A percentile compares a stretch with the other conserved stretches of the same genome.
These are phyloP conservation scores for Theocolax elegans DNA, from an alignment of 1,140 invertebrate species.

Conservation along the genomic window DNA sequence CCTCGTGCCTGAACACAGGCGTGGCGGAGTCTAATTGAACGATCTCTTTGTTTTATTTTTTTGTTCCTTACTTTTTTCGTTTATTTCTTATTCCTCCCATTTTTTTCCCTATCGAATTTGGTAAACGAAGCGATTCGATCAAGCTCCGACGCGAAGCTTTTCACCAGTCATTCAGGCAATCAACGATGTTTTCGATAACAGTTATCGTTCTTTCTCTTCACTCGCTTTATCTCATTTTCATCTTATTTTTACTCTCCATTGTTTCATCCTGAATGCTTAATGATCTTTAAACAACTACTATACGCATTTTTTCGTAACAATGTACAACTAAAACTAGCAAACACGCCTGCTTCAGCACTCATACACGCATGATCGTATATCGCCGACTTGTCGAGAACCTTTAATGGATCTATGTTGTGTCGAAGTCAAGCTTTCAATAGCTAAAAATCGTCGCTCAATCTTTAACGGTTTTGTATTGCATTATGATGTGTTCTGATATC, in stretches of 20 bases:
- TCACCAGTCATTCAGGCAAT: conserved; percentile 35
- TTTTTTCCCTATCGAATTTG: conserved; percentile 37
- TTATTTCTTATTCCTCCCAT: conserved; percentile 10
- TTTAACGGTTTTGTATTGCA: conserved; percentile 44
- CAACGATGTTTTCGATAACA: conserved; percentile 23
- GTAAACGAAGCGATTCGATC: conserved; percentile 40
- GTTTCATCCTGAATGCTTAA: conserved; percentile 35
- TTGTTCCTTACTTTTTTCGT: not conserved
- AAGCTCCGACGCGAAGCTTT: conserved; percentile 36
- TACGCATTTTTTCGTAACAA: conserved; percentile 46
- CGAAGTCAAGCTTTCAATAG: conserved; percentile 39
- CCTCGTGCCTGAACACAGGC: conserved; percentile 48
- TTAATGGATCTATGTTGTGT: conserved; percentile 32
- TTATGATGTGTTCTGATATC: conserved; percentile 42
- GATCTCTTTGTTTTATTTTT: conserved; percentile 31
- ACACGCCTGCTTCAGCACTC: conserved; percentile 42
- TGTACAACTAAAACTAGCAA: conserved; percentile 52
- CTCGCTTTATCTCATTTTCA: conserved; percentile 40
- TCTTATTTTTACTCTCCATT: not conserved
- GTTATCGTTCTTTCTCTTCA: conserved; percentile 16
- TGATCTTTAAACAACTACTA: conserved; percentile 45
- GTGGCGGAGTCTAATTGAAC: conserved; percentile 39
- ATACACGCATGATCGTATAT: conserved; percentile 42
- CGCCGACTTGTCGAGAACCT: conserved; percentile 39
- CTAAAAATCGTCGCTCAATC: conserved; percentile 36